These are phyloP conservation scores for Physella acuta DNA, from an alignment of 1,140 invertebrate species.

Conservation along the genomic window DNA sequence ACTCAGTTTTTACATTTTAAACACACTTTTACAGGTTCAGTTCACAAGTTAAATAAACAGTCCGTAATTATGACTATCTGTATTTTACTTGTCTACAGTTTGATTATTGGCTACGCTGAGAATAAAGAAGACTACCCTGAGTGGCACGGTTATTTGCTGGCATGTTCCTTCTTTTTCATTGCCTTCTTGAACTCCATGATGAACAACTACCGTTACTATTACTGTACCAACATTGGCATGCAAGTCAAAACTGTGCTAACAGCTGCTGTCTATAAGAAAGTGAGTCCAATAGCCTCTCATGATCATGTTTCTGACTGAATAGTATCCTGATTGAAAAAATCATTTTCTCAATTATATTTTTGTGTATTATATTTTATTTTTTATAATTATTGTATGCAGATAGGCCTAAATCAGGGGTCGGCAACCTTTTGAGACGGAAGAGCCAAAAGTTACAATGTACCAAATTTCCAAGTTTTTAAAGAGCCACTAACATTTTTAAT, in stretches of 20 bases:
- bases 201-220: slow-evolving; percentile 19
- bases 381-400: too few relatives aligned
- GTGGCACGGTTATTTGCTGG: slow-evolving; percentile 23
- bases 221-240: slow-evolving; percentile 10
- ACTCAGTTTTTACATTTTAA: too few relatives aligned
- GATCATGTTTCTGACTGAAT: neutral
- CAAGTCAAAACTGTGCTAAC: slow-evolving; percentile 23
- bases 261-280: slow-evolving; percentile 27
- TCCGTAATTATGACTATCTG: too few relatives aligned
- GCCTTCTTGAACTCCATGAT: slow-evolving; percentile 3
- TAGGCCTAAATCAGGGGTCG: too few relatives aligned
- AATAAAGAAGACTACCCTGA: slow-evolving; percentile 12
- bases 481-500: too few relatives aligned
- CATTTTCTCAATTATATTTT: neutral
- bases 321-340: slow-evolving; percentile 12
- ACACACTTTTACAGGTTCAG: too few relatives aligned
- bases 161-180: slow-evolving; percentile 11
- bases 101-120: slow-evolving; percentile 18
- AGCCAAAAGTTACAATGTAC: too few relatives aligned
- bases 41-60: too few relatives aligned
- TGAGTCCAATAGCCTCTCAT: slow-evolving; percentile 1
- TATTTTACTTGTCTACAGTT: neutral
- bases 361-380: too few relatives aligned
- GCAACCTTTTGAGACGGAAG: too few relatives aligned
- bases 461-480: too few relatives aligned